Base-by-base conservation (phyloP, 2,797 vertebrate species). In the Eremophila alpestris region DNA sequence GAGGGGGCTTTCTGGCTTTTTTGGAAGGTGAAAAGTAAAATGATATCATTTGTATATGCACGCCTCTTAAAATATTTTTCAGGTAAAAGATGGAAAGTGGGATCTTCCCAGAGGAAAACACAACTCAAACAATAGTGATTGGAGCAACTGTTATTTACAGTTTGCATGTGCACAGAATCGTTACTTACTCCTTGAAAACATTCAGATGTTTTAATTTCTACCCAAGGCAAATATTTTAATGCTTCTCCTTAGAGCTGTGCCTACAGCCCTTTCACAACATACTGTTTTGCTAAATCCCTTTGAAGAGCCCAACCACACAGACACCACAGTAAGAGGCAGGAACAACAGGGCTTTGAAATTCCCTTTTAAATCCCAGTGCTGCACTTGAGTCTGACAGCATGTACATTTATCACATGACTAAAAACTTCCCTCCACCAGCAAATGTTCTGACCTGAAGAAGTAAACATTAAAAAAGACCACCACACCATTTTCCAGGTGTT, bases 1-100 rank as follows among this genome's bases (percentile, higher is more conserved):
- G 15, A 89, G 7, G 3, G 2, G 5, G 1, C 1, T 90, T 86
- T 88, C 26, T 45, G 27, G 4, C 13, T 34, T 40, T 64, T 84
- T 84, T 40, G 52, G 17, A 71, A 38, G 20, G 4, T 23, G 9
- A 81, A 8, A 58, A 67, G 1, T n/a, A 60, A 87, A 78, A 38
- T 16, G 1, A 13, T 16, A 17, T 79, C 4, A 5, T 48, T 52
- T 17, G 5, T 49, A 30, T 13, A 36, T 0, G 0, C 13, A 24
- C 0, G 1, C 1, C 4, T 73, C 34, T 77, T 75, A 62, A 63
- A 70, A 56, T 36, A 67, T 10, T 60, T 16, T 29, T 83, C 14
- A 59, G 41, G 21, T n/a, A n/a, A 76, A 87, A 58, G 29, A 9
- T 1, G 3, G 29, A 19, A 77, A 51, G 24, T 8, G 4, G 16